A percentile compares a stretch with the other conserved stretches of the same genome.
Conservation (phyloP, 2,888 invertebrate species). For the Agrotis segetum region DNA sequence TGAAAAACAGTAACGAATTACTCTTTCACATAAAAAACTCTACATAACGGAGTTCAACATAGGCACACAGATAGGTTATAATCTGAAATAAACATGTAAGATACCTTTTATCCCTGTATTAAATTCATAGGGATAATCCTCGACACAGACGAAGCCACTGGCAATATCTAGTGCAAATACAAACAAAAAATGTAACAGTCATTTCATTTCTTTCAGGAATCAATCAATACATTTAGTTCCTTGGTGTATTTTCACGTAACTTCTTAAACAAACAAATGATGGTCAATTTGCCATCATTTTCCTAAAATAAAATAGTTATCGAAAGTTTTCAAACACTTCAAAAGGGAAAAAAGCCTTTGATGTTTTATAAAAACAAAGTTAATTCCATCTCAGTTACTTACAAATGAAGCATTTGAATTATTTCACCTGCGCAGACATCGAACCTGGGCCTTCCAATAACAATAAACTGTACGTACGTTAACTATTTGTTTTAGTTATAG, state of each 20-base stretch:
- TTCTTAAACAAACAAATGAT: not conserved
- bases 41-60: too few species aligned
- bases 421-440: constrained; percentile 63
- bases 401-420: constrained; percentile 53
- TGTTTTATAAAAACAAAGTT: constrained; percentile 24
- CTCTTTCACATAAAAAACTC: too few species aligned
- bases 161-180: not conserved
- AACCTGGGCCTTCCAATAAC: constrained; percentile 69
- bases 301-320: not conserved
- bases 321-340: constrained; percentile 11
- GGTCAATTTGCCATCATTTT: constrained; percentile 3
- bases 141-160: too few species aligned
- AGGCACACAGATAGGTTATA: too few species aligned
- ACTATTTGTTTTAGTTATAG: constrained; percentile 70
- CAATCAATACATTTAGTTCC: not conserved
- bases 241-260: not conserved
- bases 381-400: constrained; percentile 20
- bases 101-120: too few species aligned
- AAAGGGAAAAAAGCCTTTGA: constrained; percentile 23
- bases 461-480: constrained; percentile 71
- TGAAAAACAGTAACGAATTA: too few species aligned
- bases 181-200: not conserved
- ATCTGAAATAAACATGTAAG: too few species aligned
- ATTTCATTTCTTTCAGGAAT: not conserved
- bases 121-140: too few species aligned